These are phyloP conservation scores for Philhelius pedissequus DNA, from an alignment of 2,888 invertebrate species.

Conservation along the genomic window DNA sequence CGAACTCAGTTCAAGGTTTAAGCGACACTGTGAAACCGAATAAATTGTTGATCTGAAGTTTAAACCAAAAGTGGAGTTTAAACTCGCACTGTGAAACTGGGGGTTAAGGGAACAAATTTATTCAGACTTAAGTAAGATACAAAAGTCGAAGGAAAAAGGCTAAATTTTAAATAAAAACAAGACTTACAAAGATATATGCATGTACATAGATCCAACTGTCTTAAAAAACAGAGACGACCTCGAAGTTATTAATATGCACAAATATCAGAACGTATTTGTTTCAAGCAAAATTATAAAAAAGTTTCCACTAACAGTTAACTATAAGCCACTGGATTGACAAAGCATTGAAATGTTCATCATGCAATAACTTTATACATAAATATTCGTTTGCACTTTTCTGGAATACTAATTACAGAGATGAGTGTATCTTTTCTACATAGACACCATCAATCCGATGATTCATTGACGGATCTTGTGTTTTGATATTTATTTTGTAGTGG, in stretches of 20 bases:
- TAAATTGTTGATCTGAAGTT: too few species aligned
- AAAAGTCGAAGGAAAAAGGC: too few species aligned
- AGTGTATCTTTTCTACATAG: slow-evolving; percentile 17
- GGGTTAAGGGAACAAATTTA: too few species aligned
- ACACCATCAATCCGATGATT: slow-evolving; percentile 12
- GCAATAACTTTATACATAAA: slow-evolving; percentile 46
- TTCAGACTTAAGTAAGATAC: too few species aligned
- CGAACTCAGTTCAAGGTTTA: too few species aligned
- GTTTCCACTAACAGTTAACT: background rate
- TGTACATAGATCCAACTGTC: too few species aligned
- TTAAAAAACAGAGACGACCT: too few species aligned
- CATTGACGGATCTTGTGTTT: slow-evolving; percentile 35
- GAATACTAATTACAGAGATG: slow-evolving; percentile 54
- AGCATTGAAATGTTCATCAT: slow-evolving; percentile 17
- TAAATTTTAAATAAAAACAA: background rate
- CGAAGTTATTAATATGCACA: background rate
- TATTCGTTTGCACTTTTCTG: slow-evolving; percentile 32
- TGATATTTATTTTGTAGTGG: background rate
- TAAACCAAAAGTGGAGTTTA: too few species aligned
- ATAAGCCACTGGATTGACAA: background rate
- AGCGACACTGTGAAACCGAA: too few species aligned
- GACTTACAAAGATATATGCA: too few species aligned
- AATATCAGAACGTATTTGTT: background rate
- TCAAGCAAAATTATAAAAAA: background rate
- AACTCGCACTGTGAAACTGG: too few species aligned